A percentile compares a stretch with the other conserved stretches of the same genome.
Conservation (phyloP, 2,113 vertebrate genomes). For the Triplophysa rosa region DNA sequence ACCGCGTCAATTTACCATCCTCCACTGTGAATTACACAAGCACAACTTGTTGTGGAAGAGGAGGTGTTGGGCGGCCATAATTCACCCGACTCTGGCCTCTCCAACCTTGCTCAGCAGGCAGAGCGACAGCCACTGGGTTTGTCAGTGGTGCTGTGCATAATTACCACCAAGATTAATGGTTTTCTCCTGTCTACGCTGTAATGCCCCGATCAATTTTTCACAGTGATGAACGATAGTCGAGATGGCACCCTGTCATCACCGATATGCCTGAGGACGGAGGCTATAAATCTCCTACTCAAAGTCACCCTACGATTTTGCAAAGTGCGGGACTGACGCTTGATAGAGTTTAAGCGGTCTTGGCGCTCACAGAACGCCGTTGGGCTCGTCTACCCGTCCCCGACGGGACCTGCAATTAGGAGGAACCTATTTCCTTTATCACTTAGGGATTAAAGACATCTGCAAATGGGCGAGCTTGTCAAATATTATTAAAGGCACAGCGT, state of each 20-base stretch:
- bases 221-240: conserved; percentile 62
- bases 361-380: neutral
- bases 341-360: neutral
- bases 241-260: conserved; percentile 66
- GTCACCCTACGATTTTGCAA: conserved; percentile 52
- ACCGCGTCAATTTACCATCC: conserved; percentile 46
- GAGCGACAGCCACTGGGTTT: conserved; percentile 54
- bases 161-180: conserved; percentile 68
- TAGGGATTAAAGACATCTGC: conserved; percentile 30
- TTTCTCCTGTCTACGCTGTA: conserved; percentile 56
- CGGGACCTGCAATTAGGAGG: conserved; percentile 3
- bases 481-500: conserved; percentile 4
- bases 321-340: neutral
- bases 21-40: conserved; percentile 50
- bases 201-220: conserved; percentile 66
- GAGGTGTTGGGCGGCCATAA: conserved; percentile 52
- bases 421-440: conserved; percentile 17
- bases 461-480: conserved; percentile 25
- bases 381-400: neutral
- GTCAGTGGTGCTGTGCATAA: conserved; percentile 64
- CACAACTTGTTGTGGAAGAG: conserved; percentile 45
- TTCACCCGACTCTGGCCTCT: conserved; percentile 44
- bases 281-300: conserved; percentile 67
- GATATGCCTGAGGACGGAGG: conserved; percentile 46
- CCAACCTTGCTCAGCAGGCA: conserved; percentile 51